A percentile compares a stretch with the other conserved stretches of the same genome.
Evolutionary conservation across 2,797 vertebrate species (phyloP).

Genomic region (Mormyrus proboscirostris): DNA sequence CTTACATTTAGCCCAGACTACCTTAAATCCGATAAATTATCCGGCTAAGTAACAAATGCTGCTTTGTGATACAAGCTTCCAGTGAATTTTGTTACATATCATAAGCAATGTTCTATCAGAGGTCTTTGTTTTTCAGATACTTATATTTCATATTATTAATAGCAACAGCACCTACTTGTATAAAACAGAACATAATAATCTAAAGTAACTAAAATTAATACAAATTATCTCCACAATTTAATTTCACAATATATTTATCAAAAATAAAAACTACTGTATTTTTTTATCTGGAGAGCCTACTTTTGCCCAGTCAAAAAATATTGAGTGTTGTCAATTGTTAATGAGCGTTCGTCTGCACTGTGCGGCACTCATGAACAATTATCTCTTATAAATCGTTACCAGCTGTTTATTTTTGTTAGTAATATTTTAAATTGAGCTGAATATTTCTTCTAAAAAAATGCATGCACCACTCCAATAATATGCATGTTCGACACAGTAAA

Average conservation of each 20-base stretch:
- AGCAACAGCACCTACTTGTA: neutral
- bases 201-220: neutral
- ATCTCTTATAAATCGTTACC: neutral
- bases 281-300: neutral
- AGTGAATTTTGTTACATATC: neutral
- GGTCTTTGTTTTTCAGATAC: neutral
- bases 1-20: neutral
- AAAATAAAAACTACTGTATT: neutral
- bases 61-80: neutral
- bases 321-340: neutral
- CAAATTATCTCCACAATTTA: neutral
- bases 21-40: neutral
- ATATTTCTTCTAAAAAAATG: neutral
- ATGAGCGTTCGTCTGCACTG: neutral
- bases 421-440: neutral
- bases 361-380: neutral
- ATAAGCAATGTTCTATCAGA: neutral
- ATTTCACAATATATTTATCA: neutral
- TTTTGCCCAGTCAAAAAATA: neutral
- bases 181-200: neutral
- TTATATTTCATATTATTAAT: neutral
- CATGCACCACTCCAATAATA: neutral
- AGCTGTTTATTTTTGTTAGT: neutral
- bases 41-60: neutral
- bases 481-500: neutral